phyloP scores from a whole-genome alignment of 2,113 vertebrate species.

The Hydropotes inermis region DNA sequence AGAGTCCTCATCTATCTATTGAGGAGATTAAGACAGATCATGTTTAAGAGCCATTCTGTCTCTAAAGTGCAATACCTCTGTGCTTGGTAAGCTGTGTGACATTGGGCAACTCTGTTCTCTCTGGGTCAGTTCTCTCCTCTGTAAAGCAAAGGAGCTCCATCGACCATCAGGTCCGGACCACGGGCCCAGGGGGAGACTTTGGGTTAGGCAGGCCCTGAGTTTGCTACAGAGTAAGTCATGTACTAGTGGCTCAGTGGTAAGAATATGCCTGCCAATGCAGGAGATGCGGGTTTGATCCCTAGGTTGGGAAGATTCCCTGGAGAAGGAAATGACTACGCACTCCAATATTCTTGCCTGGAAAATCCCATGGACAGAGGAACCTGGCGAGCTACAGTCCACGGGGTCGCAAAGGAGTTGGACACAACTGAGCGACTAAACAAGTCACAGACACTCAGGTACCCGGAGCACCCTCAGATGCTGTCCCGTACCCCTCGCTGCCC shows the following conservation, averaged over 20 bases:
- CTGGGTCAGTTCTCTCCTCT: not conserved
- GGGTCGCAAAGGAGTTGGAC: fast-evolving
- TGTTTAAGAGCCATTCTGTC: not conserved
- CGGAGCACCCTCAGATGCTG: not conserved
- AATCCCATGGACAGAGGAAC: too few relatives aligned
- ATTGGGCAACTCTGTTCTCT: not conserved
- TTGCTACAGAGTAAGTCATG: not conserved
- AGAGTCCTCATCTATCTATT: not conserved
- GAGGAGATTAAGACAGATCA: not conserved
- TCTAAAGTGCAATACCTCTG: not conserved
- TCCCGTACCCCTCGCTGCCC: not conserved
- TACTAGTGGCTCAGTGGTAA: not conserved
- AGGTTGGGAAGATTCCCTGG: not conserved
- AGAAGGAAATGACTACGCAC: not conserved
- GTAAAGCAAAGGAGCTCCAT: not conserved
- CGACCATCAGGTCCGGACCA: not conserved
- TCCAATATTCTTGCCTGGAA: too few relatives aligned
- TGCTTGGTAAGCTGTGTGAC: not conserved
- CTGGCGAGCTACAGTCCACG: not conserved
- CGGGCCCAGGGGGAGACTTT: not conserved
- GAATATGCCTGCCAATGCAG: not conserved
- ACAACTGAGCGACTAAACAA: not conserved
- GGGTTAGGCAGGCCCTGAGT: not conserved
- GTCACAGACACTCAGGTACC: not conserved
- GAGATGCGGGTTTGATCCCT: not conserved